Base-by-base conservation (phyloP, 2,888 invertebrate genomes). In the Allolobophora icterica region DNA sequence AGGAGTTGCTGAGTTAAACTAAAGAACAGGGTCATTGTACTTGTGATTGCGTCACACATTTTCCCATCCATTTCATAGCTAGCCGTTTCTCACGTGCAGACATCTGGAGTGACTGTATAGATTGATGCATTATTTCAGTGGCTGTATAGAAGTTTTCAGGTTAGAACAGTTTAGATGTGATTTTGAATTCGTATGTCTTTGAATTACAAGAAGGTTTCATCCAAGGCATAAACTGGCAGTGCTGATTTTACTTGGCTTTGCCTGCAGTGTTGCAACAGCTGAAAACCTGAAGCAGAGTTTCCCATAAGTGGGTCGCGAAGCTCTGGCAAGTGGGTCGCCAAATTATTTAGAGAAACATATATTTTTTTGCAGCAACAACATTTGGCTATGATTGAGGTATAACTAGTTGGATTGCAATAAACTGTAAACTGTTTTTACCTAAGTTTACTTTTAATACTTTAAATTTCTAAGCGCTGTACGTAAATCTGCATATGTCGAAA, bases 1-100 rank as follows among this genome's bases (percentile, higher is more conserved):
- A n/a, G n/a, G n/a, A 71, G 71, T 71, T 71, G n/a, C 71, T 71
- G 71, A 71, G n/a, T 71, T 71, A 71, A n/a, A 71, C 71, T n/a
- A n/a, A 71, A 71, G n/a, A 71, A 71, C 71, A 71, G 71, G 71
- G 71, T 30, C 71, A n/a, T 71, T n/a, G 71, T n/a, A n/a, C 30
- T 71, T 30, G 4, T 71, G n/a, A 8, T 71, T 71, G 71, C n/a
- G 8, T n/a, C 71, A n/a, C 30, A n/a, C 71, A 11, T 71, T 71
- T 71, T n/a, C 8, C 71, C 71, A 71, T 71, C n/a, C n/a, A n/a
- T n/a, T 71, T 71, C n/a, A 8, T 71, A 71, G 71, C 71, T n/a
- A 30, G 71, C 11, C 11, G 71, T 71, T 71, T 11, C n/a, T n/a
- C n/a, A n/a, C n/a, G 11, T 52, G 30, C 4, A 71, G 71, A 71